Evolutionary conservation across 2,797 vertebrate genomes (phyloP).

Genomic region (Antrozous pallidus): DNA sequence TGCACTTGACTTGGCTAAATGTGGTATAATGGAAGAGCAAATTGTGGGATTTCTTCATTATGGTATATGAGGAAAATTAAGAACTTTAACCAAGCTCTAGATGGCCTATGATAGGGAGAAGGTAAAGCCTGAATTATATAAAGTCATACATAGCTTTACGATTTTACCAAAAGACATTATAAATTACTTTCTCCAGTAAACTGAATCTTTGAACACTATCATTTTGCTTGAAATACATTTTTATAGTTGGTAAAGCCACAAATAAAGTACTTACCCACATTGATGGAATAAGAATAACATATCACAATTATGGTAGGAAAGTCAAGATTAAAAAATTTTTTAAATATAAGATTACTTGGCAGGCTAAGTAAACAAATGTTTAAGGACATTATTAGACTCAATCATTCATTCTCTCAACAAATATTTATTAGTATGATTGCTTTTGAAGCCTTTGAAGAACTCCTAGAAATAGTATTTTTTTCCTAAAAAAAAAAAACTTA

Average conservation of each 20-base stretch:
- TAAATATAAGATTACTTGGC: not conserved
- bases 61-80: not conserved
- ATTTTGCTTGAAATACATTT: not conserved
- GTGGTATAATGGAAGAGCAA: not conserved
- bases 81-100: not conserved
- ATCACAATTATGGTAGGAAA: not conserved
- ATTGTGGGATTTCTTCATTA: not conserved
- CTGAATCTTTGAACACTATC: not conserved
- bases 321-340: not conserved
- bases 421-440: slow-evolving; percentile 11
- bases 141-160: not conserved
- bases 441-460: not conserved
- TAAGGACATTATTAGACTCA: not conserved
- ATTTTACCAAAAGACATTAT: not conserved
- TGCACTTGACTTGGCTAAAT: not conserved
- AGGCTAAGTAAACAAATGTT: not conserved
- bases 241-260: not conserved
- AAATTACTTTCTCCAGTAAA: not conserved
- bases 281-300: not conserved
- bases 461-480: not conserved
- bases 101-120: not conserved
- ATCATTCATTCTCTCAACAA: not conserved
- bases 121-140: not conserved
- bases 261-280: not conserved
- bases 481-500: not conserved